Percentiles rank a stretch among this genome's conserved stretches.
These are phyloP conservation scores for Amphiprion clarkii DNA, from an alignment of 2,797 vertebrate genomes.

Conservation along the genomic window DNA sequence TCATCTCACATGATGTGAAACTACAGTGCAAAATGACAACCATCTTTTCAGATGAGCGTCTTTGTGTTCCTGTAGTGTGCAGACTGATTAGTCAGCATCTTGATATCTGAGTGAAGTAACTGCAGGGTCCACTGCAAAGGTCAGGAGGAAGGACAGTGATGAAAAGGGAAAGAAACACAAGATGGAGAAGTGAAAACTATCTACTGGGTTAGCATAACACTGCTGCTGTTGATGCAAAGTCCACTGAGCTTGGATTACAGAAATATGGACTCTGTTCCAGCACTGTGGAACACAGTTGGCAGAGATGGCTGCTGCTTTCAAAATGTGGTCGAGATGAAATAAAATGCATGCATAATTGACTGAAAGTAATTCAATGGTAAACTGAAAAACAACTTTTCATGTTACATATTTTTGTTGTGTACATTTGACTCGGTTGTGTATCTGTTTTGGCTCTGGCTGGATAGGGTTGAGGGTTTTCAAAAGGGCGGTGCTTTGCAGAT, in stretches of 20 bases:
- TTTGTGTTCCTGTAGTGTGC: constrained; percentile 9
- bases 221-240: constrained; percentile 41
- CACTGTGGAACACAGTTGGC: not conserved
- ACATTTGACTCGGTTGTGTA: too few relatives aligned
- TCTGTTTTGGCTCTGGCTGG: too few relatives aligned
- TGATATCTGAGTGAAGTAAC: constrained; percentile 35
- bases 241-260: constrained; percentile 67
- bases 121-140: constrained; percentile 56
- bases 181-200: constrained; percentile 69
- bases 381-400: not conserved
- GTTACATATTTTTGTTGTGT: too few relatives aligned
- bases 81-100: constrained; percentile 30
- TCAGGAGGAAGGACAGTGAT: constrained; percentile 55
- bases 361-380: not conserved
- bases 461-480: too few relatives aligned
- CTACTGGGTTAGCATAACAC: constrained; percentile 62
- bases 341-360: not conserved
- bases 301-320: not conserved
- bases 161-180: constrained; percentile 75
- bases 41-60: not conserved
- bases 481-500: too few relatives aligned
- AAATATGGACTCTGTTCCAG: constrained; percentile 58
- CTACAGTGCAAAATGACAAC: not conserved
- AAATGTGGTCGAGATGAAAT: not conserved
- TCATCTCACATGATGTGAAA: constrained; percentile 9